phyloP scores from a whole-genome alignment of 2,888 invertebrate species.

The Argyresthia albistria region DNA sequence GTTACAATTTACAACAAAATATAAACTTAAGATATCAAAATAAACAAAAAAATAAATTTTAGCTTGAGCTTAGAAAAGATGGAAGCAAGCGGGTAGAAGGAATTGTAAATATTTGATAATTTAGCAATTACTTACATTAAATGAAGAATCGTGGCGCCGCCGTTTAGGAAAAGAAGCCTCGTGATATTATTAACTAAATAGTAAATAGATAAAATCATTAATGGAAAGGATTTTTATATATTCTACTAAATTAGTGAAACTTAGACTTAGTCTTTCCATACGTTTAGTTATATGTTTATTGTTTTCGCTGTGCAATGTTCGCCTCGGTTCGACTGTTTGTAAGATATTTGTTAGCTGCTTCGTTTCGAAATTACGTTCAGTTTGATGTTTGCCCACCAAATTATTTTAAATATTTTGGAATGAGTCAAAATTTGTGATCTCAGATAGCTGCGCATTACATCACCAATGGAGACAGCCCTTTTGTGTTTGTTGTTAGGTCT shows the following conservation, averaged over 20 bases:
- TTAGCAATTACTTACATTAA: slow-evolving; percentile 43
- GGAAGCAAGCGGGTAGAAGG: slow-evolving; percentile 59
- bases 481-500: slow-evolving; percentile 54
- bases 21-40: neutral
- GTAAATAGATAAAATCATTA: slow-evolving; percentile 69
- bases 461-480: slow-evolving; percentile 43
- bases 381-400: slow-evolving; percentile 22
- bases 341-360: slow-evolving; percentile 53
- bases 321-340: slow-evolving; percentile 42
- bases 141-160: slow-evolving; percentile 56
- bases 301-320: slow-evolving; percentile 69
- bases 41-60: slow-evolving; percentile 22
- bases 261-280: slow-evolving; percentile 55
- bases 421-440: slow-evolving; percentile 53
- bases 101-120: slow-evolving; percentile 65
- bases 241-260: slow-evolving; percentile 69
- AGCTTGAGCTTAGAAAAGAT: slow-evolving; percentile 52
- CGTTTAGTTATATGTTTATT: slow-evolving; percentile 53
- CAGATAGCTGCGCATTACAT: slow-evolving; percentile 60
- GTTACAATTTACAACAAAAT: neutral
- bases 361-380: slow-evolving; percentile 28
- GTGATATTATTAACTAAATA: slow-evolving; percentile 71
- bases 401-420: slow-evolving; percentile 27
- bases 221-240: slow-evolving; percentile 69
- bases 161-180: slow-evolving; percentile 58